phyloP scores from a whole-genome alignment of 2,888 invertebrate species.

The Mongoloraphidia duomilia region DNA sequence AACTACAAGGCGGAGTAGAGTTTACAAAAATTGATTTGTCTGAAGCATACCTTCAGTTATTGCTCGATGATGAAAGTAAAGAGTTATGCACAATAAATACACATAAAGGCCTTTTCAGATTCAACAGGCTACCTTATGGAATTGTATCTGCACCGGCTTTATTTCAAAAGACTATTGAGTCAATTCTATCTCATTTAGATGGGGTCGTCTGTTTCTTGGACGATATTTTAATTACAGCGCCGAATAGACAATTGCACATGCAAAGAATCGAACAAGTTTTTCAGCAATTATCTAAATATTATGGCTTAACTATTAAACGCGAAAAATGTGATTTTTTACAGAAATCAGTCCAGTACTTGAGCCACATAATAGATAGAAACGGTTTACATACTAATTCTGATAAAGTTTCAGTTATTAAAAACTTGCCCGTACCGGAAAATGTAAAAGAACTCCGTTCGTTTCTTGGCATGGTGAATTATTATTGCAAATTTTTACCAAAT shows the following conservation, averaged over 20 bases:
- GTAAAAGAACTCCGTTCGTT: constrained; percentile 7
- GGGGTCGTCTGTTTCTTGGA: too few species aligned
- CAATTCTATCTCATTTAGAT: not conserved
- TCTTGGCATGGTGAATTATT: constrained; percentile 10
- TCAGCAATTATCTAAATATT: too few species aligned
- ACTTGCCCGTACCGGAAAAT: not conserved
- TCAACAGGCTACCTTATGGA: constrained; percentile 16
- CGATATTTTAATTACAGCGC: too few species aligned
- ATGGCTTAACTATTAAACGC: too few species aligned
- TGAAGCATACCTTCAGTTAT: constrained; percentile 7
- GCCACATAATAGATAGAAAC: too few species aligned
- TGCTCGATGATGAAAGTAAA: constrained; percentile 1
- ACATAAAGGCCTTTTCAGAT: constrained; percentile 3
- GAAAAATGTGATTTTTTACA: too few species aligned
- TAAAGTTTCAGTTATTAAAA: too few species aligned
- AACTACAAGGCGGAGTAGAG: constrained; percentile 14
- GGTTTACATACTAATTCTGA: too few species aligned
- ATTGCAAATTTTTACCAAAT: constrained; percentile 10
- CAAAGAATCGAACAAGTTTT: too few species aligned
- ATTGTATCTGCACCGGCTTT: constrained; percentile 20
- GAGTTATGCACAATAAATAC: constrained; percentile 8
- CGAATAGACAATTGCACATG: too few species aligned
- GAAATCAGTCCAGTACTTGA: too few species aligned
- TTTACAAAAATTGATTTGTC: constrained; percentile 16
- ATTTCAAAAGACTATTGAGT: constrained; percentile 20